phyloP scores from a whole-genome alignment of 2,797 vertebrate species.

The Enteromius argenteus region DNA sequence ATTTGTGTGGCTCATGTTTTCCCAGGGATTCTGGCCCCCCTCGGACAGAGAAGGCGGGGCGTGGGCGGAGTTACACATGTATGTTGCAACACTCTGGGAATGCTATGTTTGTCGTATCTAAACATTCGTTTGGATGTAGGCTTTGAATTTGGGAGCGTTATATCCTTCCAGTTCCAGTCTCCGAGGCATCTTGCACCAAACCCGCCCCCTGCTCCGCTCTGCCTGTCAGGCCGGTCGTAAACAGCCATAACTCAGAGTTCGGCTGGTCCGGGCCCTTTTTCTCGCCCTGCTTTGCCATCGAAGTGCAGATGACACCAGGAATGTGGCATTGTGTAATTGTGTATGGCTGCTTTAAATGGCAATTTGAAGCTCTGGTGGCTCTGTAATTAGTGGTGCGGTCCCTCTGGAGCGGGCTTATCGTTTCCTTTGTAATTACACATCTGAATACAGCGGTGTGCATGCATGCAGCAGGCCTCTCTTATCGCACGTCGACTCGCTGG shows the following conservation, averaged over 20 bases:
- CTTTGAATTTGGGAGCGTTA: not conserved
- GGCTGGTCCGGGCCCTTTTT: constrained; percentile 17
- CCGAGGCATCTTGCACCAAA: not conserved
- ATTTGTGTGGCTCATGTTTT: constrained; percentile 51
- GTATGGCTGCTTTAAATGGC: constrained; percentile 82
- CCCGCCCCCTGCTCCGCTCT: not conserved
- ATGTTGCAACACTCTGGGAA: constrained; percentile 5
- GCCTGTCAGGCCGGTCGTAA: constrained; percentile 38
- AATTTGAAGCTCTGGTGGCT: constrained; percentile 83
- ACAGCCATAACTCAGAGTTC: constrained; percentile 45
- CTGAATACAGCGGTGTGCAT: constrained; percentile 54
- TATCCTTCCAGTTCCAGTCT: constrained; percentile 1
- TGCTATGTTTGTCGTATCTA: not conserved
- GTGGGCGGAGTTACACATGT: not conserved
- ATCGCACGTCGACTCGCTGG: constrained; percentile 34
- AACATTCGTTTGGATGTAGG: not conserved
- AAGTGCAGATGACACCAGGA: constrained; percentile 68
- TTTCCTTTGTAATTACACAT: constrained; percentile 80
- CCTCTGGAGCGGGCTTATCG: constrained; percentile 79
- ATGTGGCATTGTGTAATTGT: constrained; percentile 79
- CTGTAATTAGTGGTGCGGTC: constrained; percentile 82
- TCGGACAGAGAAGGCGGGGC: constrained; percentile 6
- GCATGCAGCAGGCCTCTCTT: constrained; percentile 52
- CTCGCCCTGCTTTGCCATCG: constrained; percentile 22
- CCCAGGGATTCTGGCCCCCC: constrained; percentile 27